These are phyloP conservation scores for Psittacus erithacus DNA, from an alignment of 2,113 vertebrate genomes.

Conservation along the genomic window DNA sequence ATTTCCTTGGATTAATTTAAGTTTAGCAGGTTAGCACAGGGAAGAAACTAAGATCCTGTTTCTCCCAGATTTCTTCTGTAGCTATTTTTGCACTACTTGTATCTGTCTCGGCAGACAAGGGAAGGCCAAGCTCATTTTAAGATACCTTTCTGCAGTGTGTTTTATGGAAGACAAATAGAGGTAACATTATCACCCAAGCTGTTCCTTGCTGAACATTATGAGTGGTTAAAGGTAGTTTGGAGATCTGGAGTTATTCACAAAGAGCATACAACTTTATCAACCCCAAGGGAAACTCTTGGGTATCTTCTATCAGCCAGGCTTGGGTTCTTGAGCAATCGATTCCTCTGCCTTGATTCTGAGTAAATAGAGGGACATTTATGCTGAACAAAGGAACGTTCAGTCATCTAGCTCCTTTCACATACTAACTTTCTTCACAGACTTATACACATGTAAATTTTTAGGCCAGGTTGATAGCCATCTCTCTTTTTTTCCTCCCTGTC, in stretches of 20 bases:
- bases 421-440: neutral
- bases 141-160: neutral
- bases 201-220: neutral
- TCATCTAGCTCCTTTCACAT: neutral
- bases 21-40: neutral
- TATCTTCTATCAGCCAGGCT: neutral
- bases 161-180: neutral
- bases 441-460: conserved; percentile 44
- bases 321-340: neutral
- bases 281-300: neutral
- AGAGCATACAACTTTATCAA: neutral
- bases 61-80: neutral
- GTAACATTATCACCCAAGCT: neutral
- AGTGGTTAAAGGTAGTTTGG: neutral
- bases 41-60: neutral
- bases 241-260: neutral
- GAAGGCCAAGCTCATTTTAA: neutral
- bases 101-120: neutral
- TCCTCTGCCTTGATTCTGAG: neutral
- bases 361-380: neutral
- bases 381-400: neutral
- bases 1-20: neutral
- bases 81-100: neutral
- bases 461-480: neutral
- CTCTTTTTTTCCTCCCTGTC: neutral